Evolutionary conservation across 2,888 invertebrate genomes (phyloP).

Genomic region (Psococerastis gibbosa): DNA sequence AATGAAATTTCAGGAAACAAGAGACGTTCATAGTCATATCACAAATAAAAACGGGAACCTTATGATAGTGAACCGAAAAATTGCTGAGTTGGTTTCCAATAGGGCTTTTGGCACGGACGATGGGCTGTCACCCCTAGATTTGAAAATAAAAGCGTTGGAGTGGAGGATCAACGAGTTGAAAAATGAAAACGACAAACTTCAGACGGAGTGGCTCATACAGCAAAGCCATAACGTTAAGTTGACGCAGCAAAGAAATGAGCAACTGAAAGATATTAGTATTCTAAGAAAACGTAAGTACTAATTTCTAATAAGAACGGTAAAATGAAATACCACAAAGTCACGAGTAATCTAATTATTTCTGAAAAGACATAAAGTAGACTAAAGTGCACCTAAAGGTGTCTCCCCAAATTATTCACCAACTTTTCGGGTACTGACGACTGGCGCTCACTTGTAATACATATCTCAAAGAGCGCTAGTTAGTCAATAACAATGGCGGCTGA

Average conservation of each 20-base stretch:
- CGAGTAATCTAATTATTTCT: too few species aligned
- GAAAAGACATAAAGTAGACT: too few species aligned
- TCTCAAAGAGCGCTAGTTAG: too few species aligned
- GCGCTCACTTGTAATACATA: too few species aligned
- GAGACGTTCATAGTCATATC: slow-evolving; percentile 30
- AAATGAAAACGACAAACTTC: slow-evolving; percentile 40
- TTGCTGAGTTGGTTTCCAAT: slow-evolving; percentile 29
- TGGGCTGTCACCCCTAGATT: slow-evolving; percentile 29
- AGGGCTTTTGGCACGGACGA: neutral
- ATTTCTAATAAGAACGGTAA: too few species aligned
- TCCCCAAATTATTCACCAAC: too few species aligned
- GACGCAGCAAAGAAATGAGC: slow-evolving; percentile 44
- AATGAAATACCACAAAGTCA: too few species aligned
- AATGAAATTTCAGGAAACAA: neutral
- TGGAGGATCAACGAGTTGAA: slow-evolving; percentile 39
- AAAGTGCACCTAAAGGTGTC: too few species aligned
- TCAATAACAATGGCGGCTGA: too few species aligned
- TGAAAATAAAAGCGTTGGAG: slow-evolving; percentile 44
- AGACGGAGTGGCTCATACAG: slow-evolving; percentile 57
- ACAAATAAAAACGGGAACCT: slow-evolving; percentile 32
- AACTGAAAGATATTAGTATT: slow-evolving; percentile 47
- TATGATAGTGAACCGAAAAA: slow-evolving; percentile 28
- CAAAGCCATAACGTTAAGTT: slow-evolving; percentile 52
- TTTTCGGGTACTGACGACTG: too few species aligned
- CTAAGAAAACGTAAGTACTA: slow-evolving; percentile 52